Percentiles rank a stretch among this genome's conserved stretches.
Conservation (phyloP, 2,888 invertebrate genomes). For the Petrolisthes cinctipes region DNA sequence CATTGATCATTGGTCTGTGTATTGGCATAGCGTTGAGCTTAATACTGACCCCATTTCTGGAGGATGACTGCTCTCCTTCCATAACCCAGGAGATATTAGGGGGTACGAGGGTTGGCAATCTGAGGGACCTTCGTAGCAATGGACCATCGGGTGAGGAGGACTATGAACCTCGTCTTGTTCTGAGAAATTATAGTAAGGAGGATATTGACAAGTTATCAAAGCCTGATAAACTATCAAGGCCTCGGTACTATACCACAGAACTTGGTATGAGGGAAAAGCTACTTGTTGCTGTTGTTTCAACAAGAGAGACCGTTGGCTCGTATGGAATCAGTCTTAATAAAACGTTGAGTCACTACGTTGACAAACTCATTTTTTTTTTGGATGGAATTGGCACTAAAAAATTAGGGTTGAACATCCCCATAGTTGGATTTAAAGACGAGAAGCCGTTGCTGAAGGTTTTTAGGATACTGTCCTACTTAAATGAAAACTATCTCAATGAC, state of each 20-base stretch:
- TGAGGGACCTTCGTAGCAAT: constrained; percentile 46
- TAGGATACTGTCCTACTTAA: constrained; percentile 76
- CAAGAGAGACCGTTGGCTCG: constrained; percentile 79
- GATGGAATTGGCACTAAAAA: constrained; percentile 72
- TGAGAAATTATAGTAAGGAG: constrained; percentile 34
- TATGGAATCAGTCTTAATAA: constrained; percentile 88
- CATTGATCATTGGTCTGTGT: constrained; percentile 53
- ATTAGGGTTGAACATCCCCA: constrained; percentile 71
- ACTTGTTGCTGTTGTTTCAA: constrained; percentile 87
- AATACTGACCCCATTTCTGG: constrained; percentile 48
- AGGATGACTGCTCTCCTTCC: constrained; percentile 34
- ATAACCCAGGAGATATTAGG: background rate
- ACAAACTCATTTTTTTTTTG: constrained; percentile 86
- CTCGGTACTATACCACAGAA: constrained; percentile 94
- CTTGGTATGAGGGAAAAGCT: constrained; percentile 91
- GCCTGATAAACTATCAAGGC: constrained; percentile 72
- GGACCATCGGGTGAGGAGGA: constrained; percentile 34
- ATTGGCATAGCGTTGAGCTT: constrained; percentile 52
- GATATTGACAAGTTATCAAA: constrained; percentile 28
- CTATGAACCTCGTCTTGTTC: constrained; percentile 46
- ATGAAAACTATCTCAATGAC: constrained; percentile 88
- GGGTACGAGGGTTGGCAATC: constrained; percentile 24
- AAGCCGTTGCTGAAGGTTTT: constrained; percentile 56
- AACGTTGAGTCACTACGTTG: constrained; percentile 86
- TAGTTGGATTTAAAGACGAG: constrained; percentile 88